These are phyloP conservation scores for Mycteria americana DNA, from an alignment of 2,797 vertebrate genomes.

Conservation along the genomic window DNA sequence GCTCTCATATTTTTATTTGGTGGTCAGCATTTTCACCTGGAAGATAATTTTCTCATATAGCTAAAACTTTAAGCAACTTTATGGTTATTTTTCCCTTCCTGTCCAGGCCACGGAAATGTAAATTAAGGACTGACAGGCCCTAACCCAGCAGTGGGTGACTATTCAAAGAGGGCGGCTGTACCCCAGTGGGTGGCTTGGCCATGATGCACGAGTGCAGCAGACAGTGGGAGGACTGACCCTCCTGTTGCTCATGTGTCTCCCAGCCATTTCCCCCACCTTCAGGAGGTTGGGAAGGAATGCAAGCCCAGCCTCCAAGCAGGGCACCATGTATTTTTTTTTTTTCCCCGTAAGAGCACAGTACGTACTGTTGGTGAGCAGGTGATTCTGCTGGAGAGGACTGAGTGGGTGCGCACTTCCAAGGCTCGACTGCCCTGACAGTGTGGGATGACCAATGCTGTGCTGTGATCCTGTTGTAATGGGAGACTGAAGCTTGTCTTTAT, in stretches of 20 bases:
- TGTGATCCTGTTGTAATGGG: conserved; percentile 79
- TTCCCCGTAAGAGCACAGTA: neutral
- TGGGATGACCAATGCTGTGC: conserved; percentile 75
- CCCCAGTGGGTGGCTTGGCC: neutral
- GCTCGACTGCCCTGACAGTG: conserved; percentile 75
- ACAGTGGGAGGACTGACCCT: neutral
- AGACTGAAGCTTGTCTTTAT: conserved; percentile 88
- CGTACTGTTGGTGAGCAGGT: conserved; percentile 88
- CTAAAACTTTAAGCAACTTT: neutral
- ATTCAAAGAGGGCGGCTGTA: neutral
- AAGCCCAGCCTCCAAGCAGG: neutral
- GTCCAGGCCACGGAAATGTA: neutral
- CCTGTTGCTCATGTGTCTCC: accelerated
- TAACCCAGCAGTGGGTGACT: neutral
- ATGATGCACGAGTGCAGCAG: accelerated
- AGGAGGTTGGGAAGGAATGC: neutral
- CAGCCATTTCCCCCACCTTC: neutral
- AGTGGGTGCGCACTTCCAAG: conserved; percentile 76
- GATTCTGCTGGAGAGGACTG: conserved; percentile 85
- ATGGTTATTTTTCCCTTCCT: neutral
- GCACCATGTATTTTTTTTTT: neutral
- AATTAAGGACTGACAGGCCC: neutral
- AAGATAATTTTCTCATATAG: neutral
- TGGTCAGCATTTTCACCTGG: neutral
- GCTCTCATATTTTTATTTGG: neutral